Evolutionary conservation across 2,113 vertebrate genomes (phyloP).

Genomic region (Mormyrus iriodes): DNA sequence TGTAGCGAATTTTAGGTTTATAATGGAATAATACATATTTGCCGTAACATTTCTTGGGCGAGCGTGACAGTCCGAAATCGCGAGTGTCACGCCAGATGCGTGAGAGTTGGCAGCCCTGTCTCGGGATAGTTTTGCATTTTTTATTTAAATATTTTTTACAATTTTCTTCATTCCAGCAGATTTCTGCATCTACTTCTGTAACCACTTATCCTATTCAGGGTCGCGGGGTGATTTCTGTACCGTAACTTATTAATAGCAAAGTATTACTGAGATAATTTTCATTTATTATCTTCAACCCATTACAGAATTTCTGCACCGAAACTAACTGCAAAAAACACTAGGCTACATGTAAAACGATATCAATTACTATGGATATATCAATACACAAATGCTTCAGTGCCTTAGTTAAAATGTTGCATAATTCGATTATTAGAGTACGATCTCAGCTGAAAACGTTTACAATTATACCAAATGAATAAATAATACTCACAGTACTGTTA

Average conservation of each 20-base stretch:
- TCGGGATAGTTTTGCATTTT: neutral
- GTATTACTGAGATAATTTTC: neutral
- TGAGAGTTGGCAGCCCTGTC: neutral
- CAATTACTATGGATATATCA: neutral
- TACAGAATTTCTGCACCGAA: neutral
- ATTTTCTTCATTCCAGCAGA: neutral
- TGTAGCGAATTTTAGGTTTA: neutral
- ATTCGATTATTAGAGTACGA: neutral
- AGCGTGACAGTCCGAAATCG: neutral
- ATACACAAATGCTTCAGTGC: neutral
- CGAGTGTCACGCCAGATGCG: neutral
- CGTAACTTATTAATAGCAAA: neutral
- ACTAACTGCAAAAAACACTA: neutral
- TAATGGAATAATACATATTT: neutral
- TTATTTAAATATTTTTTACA: too few species aligned
- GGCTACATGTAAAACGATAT: neutral
- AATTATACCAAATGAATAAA: neutral
- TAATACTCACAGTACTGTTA: neutral
- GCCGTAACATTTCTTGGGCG: neutral
- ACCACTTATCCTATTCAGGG: neutral
- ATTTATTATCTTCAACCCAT: neutral
- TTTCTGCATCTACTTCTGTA: neutral
- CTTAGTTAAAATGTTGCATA: neutral
- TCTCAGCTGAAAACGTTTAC: neutral
- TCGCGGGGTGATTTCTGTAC: neutral